These are phyloP conservation scores for Ochlodes sylvanus DNA, from an alignment of 2,888 invertebrate species.

Conservation along the genomic window DNA sequence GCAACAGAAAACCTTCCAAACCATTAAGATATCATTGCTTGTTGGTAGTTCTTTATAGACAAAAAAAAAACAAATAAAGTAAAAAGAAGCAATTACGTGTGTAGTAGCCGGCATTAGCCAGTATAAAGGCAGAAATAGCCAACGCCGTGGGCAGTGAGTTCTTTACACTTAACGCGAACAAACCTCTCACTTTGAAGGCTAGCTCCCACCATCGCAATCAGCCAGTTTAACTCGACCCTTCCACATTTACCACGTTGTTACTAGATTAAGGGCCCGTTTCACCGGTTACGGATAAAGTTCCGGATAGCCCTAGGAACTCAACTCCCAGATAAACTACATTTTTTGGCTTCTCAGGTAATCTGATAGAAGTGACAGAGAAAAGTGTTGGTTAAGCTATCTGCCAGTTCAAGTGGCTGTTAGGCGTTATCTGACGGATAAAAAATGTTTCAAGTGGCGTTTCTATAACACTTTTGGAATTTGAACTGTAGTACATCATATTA, in stretches of 20 bases:
- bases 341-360: no score
- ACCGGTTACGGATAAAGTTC: no score
- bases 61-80: not conserved
- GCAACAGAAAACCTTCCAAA: not conserved
- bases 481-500: no score
- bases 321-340: no score
- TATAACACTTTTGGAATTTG: no score
- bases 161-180: conserved; percentile 28
- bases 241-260: conserved; percentile 32
- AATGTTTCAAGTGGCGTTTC: no score
- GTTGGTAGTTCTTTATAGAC: not conserved
- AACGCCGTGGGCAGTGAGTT: conserved; percentile 34
- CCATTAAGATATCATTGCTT: not conserved
- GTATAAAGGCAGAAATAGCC: conserved; percentile 22
- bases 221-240: conserved; percentile 44
- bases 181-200: conserved; percentile 46
- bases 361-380: no score
- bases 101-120: conserved; percentile 10
- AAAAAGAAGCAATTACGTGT: conserved; percentile 7
- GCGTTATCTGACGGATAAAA: no score
- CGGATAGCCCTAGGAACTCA: no score
- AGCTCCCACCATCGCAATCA: conserved; percentile 43
- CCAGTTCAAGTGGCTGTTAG: no score
- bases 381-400: no score
- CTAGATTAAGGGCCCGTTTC: not conserved